These are phyloP conservation scores for Rhinichthys osculus DNA, from an alignment of 2,797 vertebrate genomes.

Conservation along the genomic window DNA sequence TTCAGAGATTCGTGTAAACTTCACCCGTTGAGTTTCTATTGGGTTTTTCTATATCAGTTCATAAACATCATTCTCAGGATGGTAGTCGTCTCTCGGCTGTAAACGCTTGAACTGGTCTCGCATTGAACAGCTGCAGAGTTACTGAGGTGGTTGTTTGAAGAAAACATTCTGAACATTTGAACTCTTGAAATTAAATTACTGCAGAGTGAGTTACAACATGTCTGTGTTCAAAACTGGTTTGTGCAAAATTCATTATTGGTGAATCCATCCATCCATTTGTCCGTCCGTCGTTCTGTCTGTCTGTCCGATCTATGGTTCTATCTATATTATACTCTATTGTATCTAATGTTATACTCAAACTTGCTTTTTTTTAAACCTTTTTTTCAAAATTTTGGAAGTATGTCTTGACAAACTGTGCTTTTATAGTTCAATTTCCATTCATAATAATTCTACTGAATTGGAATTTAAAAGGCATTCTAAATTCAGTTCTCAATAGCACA, in stretches of 20 bases:
- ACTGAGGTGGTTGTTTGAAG: constrained; percentile 73
- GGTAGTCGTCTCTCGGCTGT: constrained; percentile 60
- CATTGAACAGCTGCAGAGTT: constrained; percentile 46
- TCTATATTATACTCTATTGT: too few species aligned
- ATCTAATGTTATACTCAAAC: too few species aligned
- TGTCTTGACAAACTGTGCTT: not conserved
- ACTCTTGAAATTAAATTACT: constrained; percentile 60
- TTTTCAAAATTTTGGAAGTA: not conserved
- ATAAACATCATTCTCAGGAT: constrained; percentile 49
- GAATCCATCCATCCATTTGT: not conserved
- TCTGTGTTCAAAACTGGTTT: not conserved
- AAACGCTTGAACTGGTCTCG: constrained; percentile 59
- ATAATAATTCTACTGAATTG: not conserved
- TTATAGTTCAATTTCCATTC: not conserved
- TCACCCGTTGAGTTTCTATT: constrained; percentile 54
- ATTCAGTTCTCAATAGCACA: not conserved
- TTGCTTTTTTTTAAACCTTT: not conserved
- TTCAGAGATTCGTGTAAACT: constrained; percentile 72
- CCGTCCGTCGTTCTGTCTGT: rapidly evolving
- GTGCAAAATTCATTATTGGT: not conserved
- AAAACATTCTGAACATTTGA: constrained; percentile 78
- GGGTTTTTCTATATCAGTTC: constrained; percentile 54
- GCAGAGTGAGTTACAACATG: constrained; percentile 32
- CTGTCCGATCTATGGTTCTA: not conserved
- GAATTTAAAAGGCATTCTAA: not conserved